Conservation (phyloP, 1,140 invertebrate species). For the Arctopsyche grandis region DNA sequence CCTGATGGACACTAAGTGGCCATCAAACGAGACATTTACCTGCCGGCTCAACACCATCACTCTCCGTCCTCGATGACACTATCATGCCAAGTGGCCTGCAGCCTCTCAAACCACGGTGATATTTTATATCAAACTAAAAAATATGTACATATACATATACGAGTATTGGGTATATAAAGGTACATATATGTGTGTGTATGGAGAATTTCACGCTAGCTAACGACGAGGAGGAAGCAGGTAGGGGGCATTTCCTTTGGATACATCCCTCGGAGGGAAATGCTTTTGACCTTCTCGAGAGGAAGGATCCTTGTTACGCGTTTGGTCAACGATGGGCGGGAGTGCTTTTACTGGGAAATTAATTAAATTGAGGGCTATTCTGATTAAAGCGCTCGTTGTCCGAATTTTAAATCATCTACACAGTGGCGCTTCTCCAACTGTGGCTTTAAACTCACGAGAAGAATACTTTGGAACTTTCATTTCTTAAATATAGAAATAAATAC, state of each 20-base stretch:
- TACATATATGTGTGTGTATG: no score
- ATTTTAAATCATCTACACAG: not conserved
- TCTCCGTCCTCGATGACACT: not conserved
- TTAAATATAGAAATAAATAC: no score
- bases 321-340: not conserved
- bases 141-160: no score
- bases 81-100: no score
- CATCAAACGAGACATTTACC: constrained; percentile 39
- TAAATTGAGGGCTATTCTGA: constrained; percentile 2
- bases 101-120: no score
- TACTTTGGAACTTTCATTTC: no score
- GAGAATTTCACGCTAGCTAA: no score
- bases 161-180: no score
- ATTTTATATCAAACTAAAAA: no score
- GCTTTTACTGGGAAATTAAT: not conserved
- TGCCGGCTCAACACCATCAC: constrained; percentile 4
- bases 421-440: not conserved
- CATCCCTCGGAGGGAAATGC: not conserved
- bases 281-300: not conserved
- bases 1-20: constrained; percentile 41
- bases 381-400: not conserved
- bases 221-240: no score
- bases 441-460: no score
- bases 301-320: not conserved
- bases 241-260: no score